Percentiles rank a stretch among this genome's conserved stretches.
phyloP scores from a whole-genome alignment of 1,140 invertebrate genomes.

The Belonocnema kinseyi region DNA sequence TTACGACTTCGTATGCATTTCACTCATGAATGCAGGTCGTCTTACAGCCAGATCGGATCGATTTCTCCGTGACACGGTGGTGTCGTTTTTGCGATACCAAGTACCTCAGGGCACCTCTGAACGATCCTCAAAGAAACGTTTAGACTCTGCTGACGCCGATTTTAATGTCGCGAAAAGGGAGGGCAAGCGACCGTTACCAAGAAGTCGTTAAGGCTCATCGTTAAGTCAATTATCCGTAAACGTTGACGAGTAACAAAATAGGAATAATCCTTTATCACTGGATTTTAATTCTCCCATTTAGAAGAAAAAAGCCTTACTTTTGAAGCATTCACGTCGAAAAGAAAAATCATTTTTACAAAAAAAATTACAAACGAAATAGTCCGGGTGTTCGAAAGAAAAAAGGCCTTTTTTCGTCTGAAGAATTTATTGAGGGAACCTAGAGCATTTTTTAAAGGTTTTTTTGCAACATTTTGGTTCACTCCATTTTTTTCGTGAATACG shows the following conservation, averaged over 20 bases:
- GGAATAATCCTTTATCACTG: neutral
- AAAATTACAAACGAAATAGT: too few relatives aligned
- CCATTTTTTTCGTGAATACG: too few relatives aligned
- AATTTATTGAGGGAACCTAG: too few relatives aligned
- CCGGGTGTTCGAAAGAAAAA: too few relatives aligned
- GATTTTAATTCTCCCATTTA: too few relatives aligned
- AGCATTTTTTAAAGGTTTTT: too few relatives aligned
- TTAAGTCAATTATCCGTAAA: constrained; percentile 63
- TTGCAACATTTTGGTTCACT: too few relatives aligned
- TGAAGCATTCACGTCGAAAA: too few relatives aligned
- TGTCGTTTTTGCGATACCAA: constrained; percentile 49
- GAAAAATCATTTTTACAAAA: too few relatives aligned
- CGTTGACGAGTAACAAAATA: constrained; percentile 45
- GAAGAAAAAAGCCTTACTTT: too few relatives aligned
- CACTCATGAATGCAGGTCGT: constrained; percentile 32
- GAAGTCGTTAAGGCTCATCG: constrained; percentile 62
- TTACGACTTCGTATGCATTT: too few relatives aligned
- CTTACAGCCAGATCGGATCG: constrained; percentile 67
- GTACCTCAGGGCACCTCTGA: constrained; percentile 42
- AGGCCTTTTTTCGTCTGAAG: too few relatives aligned
- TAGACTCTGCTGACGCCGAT: constrained; percentile 57
- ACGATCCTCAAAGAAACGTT: constrained; percentile 41
- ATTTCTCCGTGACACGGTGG: constrained; percentile 61
- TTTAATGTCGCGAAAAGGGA: constrained; percentile 45
- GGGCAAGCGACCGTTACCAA: constrained; percentile 54